phyloP scores from a whole-genome alignment of 2,888 invertebrate genomes.

The Xylophagus ater region DNA sequence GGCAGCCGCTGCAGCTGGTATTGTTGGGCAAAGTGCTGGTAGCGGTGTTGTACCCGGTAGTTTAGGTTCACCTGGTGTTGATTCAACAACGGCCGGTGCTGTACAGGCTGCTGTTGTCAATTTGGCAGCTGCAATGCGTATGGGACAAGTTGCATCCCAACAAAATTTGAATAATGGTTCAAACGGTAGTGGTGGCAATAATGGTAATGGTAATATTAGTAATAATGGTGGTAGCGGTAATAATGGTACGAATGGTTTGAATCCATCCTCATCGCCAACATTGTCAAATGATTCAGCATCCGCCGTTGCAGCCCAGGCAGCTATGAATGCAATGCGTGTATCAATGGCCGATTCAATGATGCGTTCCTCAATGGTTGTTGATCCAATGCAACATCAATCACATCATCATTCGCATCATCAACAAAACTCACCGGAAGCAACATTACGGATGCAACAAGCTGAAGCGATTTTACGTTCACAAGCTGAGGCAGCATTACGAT shows the following conservation, averaged over 20 bases:
- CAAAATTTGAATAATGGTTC: slow-evolving; percentile 22
- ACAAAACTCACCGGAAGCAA: slow-evolving; percentile 35
- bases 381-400: slow-evolving; percentile 33
- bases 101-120: slow-evolving; percentile 65
- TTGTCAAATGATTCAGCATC: slow-evolving; percentile 40
- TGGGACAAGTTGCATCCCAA: slow-evolving; percentile 34
- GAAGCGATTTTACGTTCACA: slow-evolving; percentile 74
- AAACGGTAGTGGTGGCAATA: slow-evolving; percentile 8
- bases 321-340: slow-evolving; percentile 50
- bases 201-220: slow-evolving; percentile 11
- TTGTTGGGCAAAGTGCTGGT: slow-evolving; percentile 50
- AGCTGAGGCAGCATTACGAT: slow-evolving; percentile 70
- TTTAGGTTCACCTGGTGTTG: slow-evolving; percentile 34
- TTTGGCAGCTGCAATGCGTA: slow-evolving; percentile 64
- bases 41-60: slow-evolving; percentile 44
- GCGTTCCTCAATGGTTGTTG: slow-evolving; percentile 41
- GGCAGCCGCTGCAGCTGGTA: slow-evolving; percentile 52
- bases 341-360: slow-evolving; percentile 46
- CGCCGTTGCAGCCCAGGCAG: slow-evolving; percentile 43
- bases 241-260: slow-evolving; percentile 19
- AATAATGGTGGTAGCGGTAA: slow-evolving; percentile 8
- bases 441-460: slow-evolving; percentile 64
- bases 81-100: slow-evolving; percentile 44
- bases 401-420: slow-evolving; percentile 26
- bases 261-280: slow-evolving; percentile 30